Percentiles rank a stretch among this genome's conserved stretches.
Evolutionary conservation across 92 coral and sea anemone species (phyloP).

Genomic region (Micromussa lordhowensis): DNA sequence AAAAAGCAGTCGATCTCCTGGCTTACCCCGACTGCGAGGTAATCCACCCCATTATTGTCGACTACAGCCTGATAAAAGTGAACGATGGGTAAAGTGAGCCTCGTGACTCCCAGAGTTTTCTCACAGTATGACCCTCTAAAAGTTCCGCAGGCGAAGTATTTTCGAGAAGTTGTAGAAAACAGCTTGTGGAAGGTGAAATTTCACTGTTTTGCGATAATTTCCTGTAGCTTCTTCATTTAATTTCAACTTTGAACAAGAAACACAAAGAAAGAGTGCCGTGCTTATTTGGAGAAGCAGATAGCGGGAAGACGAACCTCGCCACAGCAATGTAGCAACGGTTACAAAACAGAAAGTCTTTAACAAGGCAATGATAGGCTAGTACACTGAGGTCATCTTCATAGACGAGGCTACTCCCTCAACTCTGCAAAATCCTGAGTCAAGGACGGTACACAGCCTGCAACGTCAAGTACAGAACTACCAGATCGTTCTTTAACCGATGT

Average conservation of each 20-base stretch:
- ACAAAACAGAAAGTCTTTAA: constrained; percentile 18
- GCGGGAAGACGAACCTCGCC: constrained; percentile 19
- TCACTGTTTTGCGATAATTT: background rate
- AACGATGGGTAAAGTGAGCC: constrained; percentile 2
- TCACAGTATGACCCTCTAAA: no score
- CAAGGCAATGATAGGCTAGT: constrained; percentile 41
- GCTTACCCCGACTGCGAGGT: constrained; percentile 54
- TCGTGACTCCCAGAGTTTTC: no score
- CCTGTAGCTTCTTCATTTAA: constrained; percentile 14
- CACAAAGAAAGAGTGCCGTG: background rate
- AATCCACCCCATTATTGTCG: constrained; percentile 14
- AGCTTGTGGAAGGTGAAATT: no score
- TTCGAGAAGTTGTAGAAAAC: no score
- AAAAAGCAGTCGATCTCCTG: constrained; percentile 33
- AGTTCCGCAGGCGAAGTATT: no score
- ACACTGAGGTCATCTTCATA: constrained; percentile 35
- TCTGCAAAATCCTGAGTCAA: no score
- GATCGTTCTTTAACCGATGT: background rate
- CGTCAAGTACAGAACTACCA: background rate
- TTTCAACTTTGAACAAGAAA: background rate
- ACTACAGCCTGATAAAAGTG: constrained; percentile 53
- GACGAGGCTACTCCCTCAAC: constrained; percentile 28
- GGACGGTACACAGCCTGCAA: background rate
- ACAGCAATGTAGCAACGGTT: constrained; percentile 33
- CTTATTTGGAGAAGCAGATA: background rate